Evolutionary conservation across 2,888 invertebrate genomes (phyloP), one percentile per base, ranked within the genome.

Genomic region (Phortica magna): DNA sequence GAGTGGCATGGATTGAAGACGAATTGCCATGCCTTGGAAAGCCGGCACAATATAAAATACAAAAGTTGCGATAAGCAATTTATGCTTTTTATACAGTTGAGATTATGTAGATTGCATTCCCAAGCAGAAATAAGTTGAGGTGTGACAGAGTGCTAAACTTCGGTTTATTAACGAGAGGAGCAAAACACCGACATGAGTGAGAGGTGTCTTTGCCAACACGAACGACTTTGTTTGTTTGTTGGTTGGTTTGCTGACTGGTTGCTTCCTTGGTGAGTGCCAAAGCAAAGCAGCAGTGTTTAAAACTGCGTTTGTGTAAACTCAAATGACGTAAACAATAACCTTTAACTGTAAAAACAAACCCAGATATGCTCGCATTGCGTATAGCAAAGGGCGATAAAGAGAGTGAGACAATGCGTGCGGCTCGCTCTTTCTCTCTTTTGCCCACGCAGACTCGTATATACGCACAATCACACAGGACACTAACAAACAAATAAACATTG

Each of bases 311-410:
- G 53, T 31, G 70, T 55, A 71, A 71, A 71, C 70, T 55, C 55
- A 80, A 82, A 83, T 87, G 85, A 85, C 85, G 84, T 83, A 85
- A 85, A 84, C 87, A 85, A 85, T 85, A 85, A 87, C 86, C 87
- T 87, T 85, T 71, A 71, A 71, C 48, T 19, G 70, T 6, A 19
- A 43, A 48, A 17, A 19, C 48, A 68, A 4, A 22, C 68, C 7
- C 19, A 64, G 31, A 87, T 83, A 87, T 82, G 12, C 10, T 10
- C 55, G 17, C 0, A 55, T 12, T 31, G 31, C 31, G 31, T 55
- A 55, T 55, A n/a, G 7, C 7, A 5, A 55, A 14, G 55, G 7
- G 17, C 14, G 31, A 53, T 1, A 3, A 43, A 41, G 65, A 39
- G 65, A 41, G 41, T 65, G 39, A 31, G 12, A 65, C n/a, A n/a